These are phyloP conservation scores for Pachydiplax longipennis DNA, from an alignment of 2,888 invertebrate species.

Conservation along the genomic window DNA sequence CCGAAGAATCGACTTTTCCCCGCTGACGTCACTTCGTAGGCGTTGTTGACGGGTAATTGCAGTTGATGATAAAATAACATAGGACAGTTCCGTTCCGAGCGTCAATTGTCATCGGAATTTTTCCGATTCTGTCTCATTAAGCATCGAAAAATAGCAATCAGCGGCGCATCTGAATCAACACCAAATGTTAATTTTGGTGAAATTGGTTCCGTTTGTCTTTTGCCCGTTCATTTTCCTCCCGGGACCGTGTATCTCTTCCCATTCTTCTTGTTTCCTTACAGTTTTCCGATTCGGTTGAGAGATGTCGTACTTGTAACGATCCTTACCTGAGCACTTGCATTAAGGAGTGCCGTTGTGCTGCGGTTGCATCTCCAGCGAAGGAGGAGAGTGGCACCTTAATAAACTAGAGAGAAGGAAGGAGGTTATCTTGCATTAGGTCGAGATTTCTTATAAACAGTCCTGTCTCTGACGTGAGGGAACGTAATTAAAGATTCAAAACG, in stretches of 20 bases:
- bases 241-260: background rate
- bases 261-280: background rate
- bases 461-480: background rate
- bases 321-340: background rate
- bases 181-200: constrained; percentile 14
- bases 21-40: background rate
- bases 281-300: background rate
- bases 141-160: constrained; percentile 13
- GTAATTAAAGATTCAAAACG: no score
- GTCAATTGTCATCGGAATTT: background rate
- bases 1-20: background rate
- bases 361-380: background rate
- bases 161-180: background rate
- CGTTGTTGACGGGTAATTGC: background rate
- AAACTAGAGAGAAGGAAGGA: background rate
- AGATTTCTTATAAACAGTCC: background rate
- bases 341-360: background rate
- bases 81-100: background rate
- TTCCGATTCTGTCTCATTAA: background rate
- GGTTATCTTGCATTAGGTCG: background rate
- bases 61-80: constrained; percentile 1
- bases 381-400: background rate
- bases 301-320: background rate
- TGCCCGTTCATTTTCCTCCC: background rate
- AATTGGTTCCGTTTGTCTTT: background rate